phyloP scores from a whole-genome alignment of 2,797 vertebrate species.

The Sebastes oblongus region DNA sequence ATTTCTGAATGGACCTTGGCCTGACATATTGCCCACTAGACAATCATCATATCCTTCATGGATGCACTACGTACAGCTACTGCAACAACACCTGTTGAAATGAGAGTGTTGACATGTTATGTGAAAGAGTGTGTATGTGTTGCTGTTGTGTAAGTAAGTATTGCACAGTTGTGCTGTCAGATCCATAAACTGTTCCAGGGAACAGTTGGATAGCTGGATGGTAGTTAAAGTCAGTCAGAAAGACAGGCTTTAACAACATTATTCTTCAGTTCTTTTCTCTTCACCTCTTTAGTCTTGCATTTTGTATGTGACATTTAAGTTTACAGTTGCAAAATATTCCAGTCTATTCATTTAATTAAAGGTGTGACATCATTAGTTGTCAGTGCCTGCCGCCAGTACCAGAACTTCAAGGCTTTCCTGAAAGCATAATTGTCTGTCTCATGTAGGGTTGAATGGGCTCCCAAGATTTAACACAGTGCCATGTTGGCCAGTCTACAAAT shows the following conservation, averaged over 20 bases:
- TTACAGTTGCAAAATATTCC: not conserved
- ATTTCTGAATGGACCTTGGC: not conserved
- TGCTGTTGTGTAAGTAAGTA: not conserved
- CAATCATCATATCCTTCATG: rapidly evolving
- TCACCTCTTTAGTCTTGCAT: not conserved
- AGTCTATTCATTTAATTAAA: not conserved
- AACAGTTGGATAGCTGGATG: not conserved
- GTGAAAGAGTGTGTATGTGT: not conserved
- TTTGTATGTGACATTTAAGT: not conserved
- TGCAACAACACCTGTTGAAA: not conserved
- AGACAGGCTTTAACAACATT: not conserved
- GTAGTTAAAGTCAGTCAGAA: not conserved
- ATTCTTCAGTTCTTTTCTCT: not conserved
- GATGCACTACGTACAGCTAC: not conserved
- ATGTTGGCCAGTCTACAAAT: constrained; percentile 16
- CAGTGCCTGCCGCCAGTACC: not conserved
- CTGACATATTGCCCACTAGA: too few relatives aligned
- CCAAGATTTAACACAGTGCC: not conserved
- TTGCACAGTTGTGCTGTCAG: not conserved
- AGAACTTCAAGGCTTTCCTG: not conserved
- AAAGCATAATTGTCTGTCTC: not conserved
- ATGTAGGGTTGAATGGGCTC: not conserved
- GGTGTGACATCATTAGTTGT: not conserved
- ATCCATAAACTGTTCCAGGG: not conserved
- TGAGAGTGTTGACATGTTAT: not conserved